Evolutionary conservation across 2,888 invertebrate species (phyloP).

Genomic region (Antheraea yamamai): DNA sequence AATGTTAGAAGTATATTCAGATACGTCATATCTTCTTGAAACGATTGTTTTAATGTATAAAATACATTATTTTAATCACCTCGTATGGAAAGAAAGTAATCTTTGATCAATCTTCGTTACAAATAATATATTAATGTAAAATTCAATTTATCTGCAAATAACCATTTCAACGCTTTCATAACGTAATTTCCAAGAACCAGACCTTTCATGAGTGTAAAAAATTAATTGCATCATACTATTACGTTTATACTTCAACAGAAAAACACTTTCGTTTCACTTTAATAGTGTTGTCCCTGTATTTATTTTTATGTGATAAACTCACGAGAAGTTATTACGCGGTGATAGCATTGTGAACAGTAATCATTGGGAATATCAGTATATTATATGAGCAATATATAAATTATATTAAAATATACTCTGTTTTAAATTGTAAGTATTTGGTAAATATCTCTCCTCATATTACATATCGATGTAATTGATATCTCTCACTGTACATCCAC

Average conservation of each 20-base stretch:
- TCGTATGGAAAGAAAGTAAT: neutral
- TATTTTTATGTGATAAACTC: neutral
- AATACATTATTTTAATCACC: neutral
- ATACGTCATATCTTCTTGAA: neutral
- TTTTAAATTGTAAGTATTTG: neutral
- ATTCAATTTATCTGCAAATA: neutral
- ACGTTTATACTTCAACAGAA: neutral
- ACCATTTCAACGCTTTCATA: neutral
- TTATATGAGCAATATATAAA: neutral
- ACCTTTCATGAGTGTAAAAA: slow-evolving; percentile 24
- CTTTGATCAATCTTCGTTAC: neutral
- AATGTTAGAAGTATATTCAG: neutral
- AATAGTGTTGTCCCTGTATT: neutral
- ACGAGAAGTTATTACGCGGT: neutral
- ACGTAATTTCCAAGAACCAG: neutral
- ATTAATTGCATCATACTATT: slow-evolving; percentile 1
- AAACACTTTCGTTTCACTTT: neutral
- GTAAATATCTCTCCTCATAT: neutral
- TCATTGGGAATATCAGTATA: neutral
- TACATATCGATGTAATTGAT: no score
- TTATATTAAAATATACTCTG: no score
- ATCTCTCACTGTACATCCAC: no score
- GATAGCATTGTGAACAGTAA: neutral
- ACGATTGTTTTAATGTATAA: neutral
- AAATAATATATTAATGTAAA: neutral